Evolutionary conservation across 2,888 invertebrate species (phyloP).

Genomic region (Neoascia interrupta): DNA sequence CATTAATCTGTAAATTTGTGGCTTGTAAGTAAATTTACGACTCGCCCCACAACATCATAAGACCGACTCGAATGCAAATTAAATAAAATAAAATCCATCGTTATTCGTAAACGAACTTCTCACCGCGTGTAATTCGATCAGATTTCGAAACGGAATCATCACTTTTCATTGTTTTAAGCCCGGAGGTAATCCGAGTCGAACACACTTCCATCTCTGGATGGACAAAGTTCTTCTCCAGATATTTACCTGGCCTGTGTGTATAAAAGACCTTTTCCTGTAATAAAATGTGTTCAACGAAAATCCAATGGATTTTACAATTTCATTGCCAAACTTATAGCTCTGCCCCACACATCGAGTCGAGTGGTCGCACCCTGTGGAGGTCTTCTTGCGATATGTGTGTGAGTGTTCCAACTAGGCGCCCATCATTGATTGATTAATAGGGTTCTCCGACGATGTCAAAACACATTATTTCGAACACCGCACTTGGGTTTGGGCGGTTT

Average conservation of each 20-base stretch:
- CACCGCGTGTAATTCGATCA: not conserved
- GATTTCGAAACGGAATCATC: not conserved
- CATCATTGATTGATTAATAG: slow-evolving; percentile 64
- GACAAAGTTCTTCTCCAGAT: not conserved
- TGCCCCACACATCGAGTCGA: not conserved
- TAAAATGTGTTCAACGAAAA: not conserved
- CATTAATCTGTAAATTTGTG: not conserved
- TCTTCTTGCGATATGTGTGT: too few species aligned
- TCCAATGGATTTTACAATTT: not conserved
- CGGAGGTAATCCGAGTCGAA: not conserved
- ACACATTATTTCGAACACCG: slow-evolving; percentile 36
- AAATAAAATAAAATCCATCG: not conserved
- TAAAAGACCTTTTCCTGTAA: not conserved
- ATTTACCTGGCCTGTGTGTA: not conserved
- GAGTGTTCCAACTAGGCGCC: slow-evolving; percentile 18
- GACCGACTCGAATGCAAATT: too few species aligned
- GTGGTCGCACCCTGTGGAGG: not conserved
- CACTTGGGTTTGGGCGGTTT: not conserved
- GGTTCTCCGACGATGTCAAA: slow-evolving; percentile 49
- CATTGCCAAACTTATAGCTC: not conserved
- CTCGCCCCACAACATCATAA: not conserved
- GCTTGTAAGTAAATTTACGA: not conserved
- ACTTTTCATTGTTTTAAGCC: not conserved
- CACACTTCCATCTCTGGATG: not conserved
- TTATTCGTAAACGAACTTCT: not conserved